These are phyloP conservation scores for Graptemys geographica DNA, from an alignment of 2,797 vertebrate species.

Conservation along the genomic window DNA sequence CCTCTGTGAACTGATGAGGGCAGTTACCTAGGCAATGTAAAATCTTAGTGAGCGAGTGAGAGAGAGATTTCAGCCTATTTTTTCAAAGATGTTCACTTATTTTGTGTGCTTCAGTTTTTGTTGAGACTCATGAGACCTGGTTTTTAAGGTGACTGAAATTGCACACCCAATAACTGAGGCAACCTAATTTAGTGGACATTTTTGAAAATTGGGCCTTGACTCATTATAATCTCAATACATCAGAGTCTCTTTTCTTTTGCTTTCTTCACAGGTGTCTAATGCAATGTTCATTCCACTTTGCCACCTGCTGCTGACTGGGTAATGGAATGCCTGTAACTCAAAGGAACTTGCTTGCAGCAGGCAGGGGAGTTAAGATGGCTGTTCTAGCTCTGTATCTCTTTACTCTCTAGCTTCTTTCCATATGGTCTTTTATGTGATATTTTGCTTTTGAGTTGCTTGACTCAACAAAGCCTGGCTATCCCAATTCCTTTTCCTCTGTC, in stretches of 20 bases:
- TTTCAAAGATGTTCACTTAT: neutral
- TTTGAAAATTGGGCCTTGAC: rapidly evolving
- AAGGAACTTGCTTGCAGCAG: neutral
- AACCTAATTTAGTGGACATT: neutral
- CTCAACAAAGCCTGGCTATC: neutral
- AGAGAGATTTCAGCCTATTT: neutral
- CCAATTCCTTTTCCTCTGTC: neutral
- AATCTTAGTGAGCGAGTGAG: neutral
- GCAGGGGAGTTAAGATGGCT: slow-evolving; percentile 23
- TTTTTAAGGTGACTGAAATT: rapidly evolving
- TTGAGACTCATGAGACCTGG: neutral
- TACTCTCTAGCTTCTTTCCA: neutral
- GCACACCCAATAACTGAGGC: neutral
- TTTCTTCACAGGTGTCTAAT: neutral
- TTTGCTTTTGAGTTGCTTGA: neutral
- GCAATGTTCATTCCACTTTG: slow-evolving; percentile 2
- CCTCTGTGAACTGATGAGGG: neutral
- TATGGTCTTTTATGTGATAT: neutral
- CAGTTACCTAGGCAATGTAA: neutral
- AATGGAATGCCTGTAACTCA: neutral
- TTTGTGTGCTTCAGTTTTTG: neutral
- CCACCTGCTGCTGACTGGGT: slow-evolving; percentile 1
- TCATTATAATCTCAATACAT: neutral
- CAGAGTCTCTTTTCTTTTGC: neutral
- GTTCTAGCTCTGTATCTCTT: rapidly evolving